Evolutionary conservation across 2,888 invertebrate species (phyloP).

Genomic region (Limnephilus marmoratus): DNA sequence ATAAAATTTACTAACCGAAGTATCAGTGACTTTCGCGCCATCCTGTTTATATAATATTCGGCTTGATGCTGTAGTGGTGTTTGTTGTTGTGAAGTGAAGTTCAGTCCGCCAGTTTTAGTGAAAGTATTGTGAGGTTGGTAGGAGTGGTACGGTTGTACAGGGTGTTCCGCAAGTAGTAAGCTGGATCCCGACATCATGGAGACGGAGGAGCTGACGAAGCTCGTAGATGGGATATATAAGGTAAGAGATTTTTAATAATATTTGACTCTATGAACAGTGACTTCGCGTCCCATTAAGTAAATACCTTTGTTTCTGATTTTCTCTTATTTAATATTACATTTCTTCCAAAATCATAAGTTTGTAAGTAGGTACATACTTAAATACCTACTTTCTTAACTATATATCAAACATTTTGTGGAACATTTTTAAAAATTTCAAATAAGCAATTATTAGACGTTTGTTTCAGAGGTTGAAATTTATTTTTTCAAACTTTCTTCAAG

Average conservation of each 20-base stretch:
- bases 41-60: neutral
- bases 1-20: neutral
- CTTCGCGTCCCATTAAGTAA: too few relatives aligned
- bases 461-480: too few relatives aligned
- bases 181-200: constrained; percentile 78
- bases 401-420: too few relatives aligned
- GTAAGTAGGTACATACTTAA: too few relatives aligned
- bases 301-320: too few relatives aligned
- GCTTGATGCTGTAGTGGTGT: constrained; percentile 4
- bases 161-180: constrained; percentile 45
- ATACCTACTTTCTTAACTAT: too few relatives aligned
- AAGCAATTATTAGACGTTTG: too few relatives aligned
- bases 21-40: constrained; percentile 27
- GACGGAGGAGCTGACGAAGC: constrained; percentile 93
- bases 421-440: too few relatives aligned
- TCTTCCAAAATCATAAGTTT: too few relatives aligned
- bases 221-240: constrained; percentile 94
- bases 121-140: constrained; percentile 47
- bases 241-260: constrained; percentile 73
- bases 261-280: too few relatives aligned
- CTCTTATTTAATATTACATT: too few relatives aligned
- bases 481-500: too few relatives aligned
- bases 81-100: constrained; percentile 12
- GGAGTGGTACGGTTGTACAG: constrained; percentile 63
- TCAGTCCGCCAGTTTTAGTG: neutral